Evolutionary conservation across 1,140 invertebrate genomes (phyloP), one percentile per base, ranked within the genome.

Genomic region (Bombus pascuorum): DNA sequence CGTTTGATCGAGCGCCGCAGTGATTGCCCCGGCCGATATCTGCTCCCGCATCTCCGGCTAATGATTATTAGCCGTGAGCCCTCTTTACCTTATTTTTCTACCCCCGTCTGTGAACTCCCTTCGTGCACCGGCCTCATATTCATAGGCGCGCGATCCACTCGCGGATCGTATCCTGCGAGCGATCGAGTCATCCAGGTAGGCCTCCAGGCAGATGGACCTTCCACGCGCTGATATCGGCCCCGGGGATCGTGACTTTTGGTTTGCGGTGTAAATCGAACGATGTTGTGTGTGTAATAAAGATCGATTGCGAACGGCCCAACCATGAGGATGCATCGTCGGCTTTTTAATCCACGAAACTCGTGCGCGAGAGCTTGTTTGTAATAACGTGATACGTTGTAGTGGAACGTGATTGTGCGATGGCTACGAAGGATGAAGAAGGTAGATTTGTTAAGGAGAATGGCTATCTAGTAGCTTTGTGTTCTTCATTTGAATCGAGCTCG

Each of bases 1-100:
- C 92, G 92, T 93, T 93, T 93, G 93, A 93, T 93, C 91, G 91
- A 92, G 84, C 89, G 92, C 92, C 92, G 92, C 92, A 91, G 88
- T 92, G 92, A 93, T 93, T 93, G 91, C 90, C 91, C 90, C 89
- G 88, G 91, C 89, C 88, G 93, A 93, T 93, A 93, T 89, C 92
- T 91, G 93, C 93, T 93, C 86, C 92, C 90, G 92, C 92, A 91
- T 93, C 93, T 91, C 74, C 85, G 84, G 86, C 92, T 93, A 93
- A 93, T 93, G 92, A 93, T 93, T 93, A 93, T 93, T 93, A 93
- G 90, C 91, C 86, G 87, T 77, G 89, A 92, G 90, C 86, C 73
- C 90, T 85, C 86, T 87, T 91, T 92, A 81, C 91, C 89, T 91
- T 87, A 90, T 91, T 91, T 90, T 47, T 73, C 32, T 88, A 90